Percentiles rank a stretch among this genome's conserved stretches.
Evolutionary conservation across 2,113 vertebrate species (phyloP).

Genomic region (Neogobius melanostomus): DNA sequence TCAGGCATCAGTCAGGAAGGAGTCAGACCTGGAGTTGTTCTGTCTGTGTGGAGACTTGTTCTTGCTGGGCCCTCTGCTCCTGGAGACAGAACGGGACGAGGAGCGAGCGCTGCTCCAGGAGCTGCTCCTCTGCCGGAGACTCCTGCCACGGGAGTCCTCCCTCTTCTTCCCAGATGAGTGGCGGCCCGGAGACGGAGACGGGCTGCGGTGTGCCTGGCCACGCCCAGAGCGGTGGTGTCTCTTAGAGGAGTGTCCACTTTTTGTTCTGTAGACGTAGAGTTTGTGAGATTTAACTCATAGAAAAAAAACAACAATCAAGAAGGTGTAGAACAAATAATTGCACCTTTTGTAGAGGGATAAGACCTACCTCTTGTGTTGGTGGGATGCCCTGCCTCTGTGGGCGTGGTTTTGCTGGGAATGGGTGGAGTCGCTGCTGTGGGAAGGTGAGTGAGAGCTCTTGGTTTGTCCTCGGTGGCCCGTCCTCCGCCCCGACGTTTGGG

Average conservation of each 20-base stretch:
- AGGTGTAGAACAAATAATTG: not conserved
- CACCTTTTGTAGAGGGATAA: not conserved
- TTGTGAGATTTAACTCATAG: not conserved
- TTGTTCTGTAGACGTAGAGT: slow-evolving; percentile 55
- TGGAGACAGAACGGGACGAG: slow-evolving; percentile 84
- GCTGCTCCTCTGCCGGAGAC: slow-evolving; percentile 81
- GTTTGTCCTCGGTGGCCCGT: slow-evolving; percentile 77
- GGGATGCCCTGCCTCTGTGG: slow-evolving; percentile 77
- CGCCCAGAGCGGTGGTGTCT: slow-evolving; percentile 78
- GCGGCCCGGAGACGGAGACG: slow-evolving; percentile 78
- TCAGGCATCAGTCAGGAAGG: not conserved
- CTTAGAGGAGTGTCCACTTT: slow-evolving; percentile 74
- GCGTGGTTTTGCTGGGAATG: slow-evolving; percentile 77
- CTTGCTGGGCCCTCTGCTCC: slow-evolving; percentile 77
- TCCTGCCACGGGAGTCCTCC: slow-evolving; percentile 78
- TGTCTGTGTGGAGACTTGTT: slow-evolving; percentile 74
- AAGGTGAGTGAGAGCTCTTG: slow-evolving; percentile 78
- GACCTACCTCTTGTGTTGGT: slow-evolving; percentile 84
- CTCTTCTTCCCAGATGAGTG: slow-evolving; percentile 81
- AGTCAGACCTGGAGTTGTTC: slow-evolving; percentile 64
- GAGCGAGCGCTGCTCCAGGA: slow-evolving; percentile 90
- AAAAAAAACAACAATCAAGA: not conserved
- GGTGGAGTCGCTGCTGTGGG: slow-evolving; percentile 88
- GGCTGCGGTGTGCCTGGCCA: slow-evolving; percentile 73
- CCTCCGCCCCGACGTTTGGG: slow-evolving; percentile 72